These are phyloP conservation scores for Vollenhovia emeryi DNA, from an alignment of 1,140 invertebrate species.

Conservation along the genomic window DNA sequence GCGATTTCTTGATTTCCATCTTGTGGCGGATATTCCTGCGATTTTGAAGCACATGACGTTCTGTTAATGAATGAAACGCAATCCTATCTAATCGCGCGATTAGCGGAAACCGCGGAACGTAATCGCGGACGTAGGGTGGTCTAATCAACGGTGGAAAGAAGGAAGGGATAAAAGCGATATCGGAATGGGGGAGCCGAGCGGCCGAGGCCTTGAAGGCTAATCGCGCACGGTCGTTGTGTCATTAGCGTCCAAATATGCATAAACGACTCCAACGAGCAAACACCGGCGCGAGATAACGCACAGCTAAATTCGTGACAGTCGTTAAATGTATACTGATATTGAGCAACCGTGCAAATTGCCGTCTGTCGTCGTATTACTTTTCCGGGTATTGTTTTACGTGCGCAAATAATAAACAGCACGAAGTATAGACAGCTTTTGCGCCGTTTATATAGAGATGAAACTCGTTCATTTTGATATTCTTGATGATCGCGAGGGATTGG, in stretches of 20 bases:
- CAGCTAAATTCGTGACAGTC: not conserved
- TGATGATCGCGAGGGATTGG: not conserved
- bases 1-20: not conserved
- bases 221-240: constrained; percentile 53
- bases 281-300: constrained; percentile 18
- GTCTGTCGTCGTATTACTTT: constrained; percentile 17
- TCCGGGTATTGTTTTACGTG: not conserved
- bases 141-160: constrained; percentile 25
- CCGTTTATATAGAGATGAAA: not conserved
- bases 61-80: not conserved
- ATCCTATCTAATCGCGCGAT: not conserved
- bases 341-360: constrained; percentile 50
- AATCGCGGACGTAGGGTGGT: constrained; percentile 20
- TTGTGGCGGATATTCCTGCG: not conserved
- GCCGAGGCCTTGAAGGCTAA: constrained; percentile 71
- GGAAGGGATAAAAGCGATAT: constrained; percentile 16
- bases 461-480: not conserved
- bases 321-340: constrained; percentile 28
- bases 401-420: not conserved
- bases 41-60: not conserved
- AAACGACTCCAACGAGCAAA: constrained; percentile 36
- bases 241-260: constrained; percentile 50
- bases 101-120: constrained; percentile 49
- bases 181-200: constrained; percentile 43
- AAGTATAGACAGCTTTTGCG: not conserved